A percentile compares a stretch with the other conserved stretches of the same genome.
Evolutionary conservation across 2,797 vertebrate species (phyloP).

Genomic region (Anniella stebbinsi): DNA sequence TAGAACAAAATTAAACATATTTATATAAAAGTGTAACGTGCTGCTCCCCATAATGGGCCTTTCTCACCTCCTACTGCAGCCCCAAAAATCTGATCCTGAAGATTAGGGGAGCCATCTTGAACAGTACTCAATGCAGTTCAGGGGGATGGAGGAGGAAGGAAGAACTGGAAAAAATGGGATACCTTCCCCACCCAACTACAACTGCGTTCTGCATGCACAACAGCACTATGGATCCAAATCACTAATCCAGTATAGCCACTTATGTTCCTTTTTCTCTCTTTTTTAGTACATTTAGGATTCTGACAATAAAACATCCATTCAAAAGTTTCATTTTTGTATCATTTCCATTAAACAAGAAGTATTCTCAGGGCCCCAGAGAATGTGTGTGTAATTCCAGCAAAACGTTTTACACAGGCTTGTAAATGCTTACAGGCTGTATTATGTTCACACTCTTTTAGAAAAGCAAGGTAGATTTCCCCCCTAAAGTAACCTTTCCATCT

Average conservation of each 20-base stretch:
- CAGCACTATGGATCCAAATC: background rate
- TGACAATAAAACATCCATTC: background rate
- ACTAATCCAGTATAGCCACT: background rate
- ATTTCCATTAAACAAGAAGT: background rate
- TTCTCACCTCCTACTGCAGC: background rate
- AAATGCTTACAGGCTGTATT: conserved; percentile 70
- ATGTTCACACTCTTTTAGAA: conserved; percentile 28
- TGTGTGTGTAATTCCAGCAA: background rate
- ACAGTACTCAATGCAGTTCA: background rate
- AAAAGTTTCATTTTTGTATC: background rate
- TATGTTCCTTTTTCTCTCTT: background rate
- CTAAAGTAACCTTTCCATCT: conserved; percentile 48
- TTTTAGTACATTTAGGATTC: background rate
- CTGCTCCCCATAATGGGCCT: background rate
- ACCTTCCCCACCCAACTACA: background rate
- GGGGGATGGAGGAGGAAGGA: background rate
- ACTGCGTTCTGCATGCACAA: background rate
- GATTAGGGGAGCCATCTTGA: background rate
- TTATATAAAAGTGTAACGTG: background rate
- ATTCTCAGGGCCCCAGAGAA: background rate
- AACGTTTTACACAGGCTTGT: conserved; percentile 45
- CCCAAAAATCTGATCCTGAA: background rate
- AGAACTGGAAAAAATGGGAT: background rate
- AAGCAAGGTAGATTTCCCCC: conserved; percentile 39
- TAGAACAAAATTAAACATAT: background rate